Evolutionary conservation across 1,140 invertebrate species (phyloP), one percentile per base, ranked within the genome.

Genomic region (Drosophila lini): DNA sequence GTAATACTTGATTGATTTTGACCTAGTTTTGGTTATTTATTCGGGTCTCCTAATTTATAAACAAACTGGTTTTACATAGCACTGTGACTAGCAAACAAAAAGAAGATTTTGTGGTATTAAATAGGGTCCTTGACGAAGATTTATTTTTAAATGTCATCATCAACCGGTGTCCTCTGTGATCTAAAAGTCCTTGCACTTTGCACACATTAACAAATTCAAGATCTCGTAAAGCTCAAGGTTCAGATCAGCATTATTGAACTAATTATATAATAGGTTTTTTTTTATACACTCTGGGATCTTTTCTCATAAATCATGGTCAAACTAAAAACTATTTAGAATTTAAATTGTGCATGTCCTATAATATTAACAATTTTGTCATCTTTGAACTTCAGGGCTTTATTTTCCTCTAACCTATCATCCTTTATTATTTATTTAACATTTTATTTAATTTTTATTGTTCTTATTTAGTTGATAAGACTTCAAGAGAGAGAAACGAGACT

Each of bases 1-100:
- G 65, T 69, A 69, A 69, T 44, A 53, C 36, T 42, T 32, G 15
- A 60, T 61, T 28, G 19, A 42, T 42, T 44, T 52, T 22, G 15
- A 15, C 31, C n/a, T 36, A 28, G 15, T 32, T 32, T 28, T 28
- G 5, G 19, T 68, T 42, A 52, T 42, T 50, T 15, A 15, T 34
- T 34, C 15, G 31, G 11, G 31, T 25, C 13, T 42, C 2, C 19
- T 28, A 28, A n/a, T n/a, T 44, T 3, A 25, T 32, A 34, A 9
- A 31, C 13, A 31, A 56, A 22, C 7, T 8, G 11, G 3, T 6
- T 5, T 6, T 11, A n/a, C 1, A 11, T n/a, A 3, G 16, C n/a
- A 13, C 13, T n/a, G 25, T 55, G 13, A 19, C 38, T 22, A 19
- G 13, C 15, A 5, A 45, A 8, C 3, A 28, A 42, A 10, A 5